Evolutionary conservation across 1,140 invertebrate species (phyloP).

Genomic region (Cherax destructor): DNA sequence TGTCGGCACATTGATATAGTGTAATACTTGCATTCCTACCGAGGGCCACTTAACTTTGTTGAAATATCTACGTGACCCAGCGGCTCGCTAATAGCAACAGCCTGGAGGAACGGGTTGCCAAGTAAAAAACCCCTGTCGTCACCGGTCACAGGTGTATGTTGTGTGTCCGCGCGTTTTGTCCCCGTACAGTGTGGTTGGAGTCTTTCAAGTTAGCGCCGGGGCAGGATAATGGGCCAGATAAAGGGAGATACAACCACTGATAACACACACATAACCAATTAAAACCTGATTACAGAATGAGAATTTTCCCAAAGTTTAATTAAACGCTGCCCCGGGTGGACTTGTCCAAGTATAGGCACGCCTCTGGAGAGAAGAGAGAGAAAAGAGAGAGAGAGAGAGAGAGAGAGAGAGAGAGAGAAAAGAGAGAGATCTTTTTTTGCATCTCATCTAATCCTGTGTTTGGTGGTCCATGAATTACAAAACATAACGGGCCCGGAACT

Average conservation of each 20-base stretch:
- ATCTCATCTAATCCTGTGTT: neutral
- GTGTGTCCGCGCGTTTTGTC: no score
- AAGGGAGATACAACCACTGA: neutral
- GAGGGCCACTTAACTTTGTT: no score
- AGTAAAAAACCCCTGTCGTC: no score
- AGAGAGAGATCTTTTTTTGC: neutral
- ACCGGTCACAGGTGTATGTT: no score
- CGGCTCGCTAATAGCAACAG: no score
- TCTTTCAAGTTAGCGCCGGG: neutral
- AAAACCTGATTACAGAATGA: slow-evolving; percentile 11
- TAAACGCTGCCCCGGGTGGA: neutral
- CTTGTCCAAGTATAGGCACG: neutral
- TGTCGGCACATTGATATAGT: no score
- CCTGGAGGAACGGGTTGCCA: no score
- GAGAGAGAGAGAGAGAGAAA: neutral
- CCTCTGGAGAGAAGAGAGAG: neutral
- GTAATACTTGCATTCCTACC: no score
- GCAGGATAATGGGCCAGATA: neutral
- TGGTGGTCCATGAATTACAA: no score
- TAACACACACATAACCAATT: slow-evolving; percentile 8
- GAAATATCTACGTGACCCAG: no score
- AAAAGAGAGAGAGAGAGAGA: neutral
- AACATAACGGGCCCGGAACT: no score
- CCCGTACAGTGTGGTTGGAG: neutral
- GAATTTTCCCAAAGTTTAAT: slow-evolving; percentile 18